Percentiles rank a stretch among this genome's conserved stretches.
Evolutionary conservation across 2,797 vertebrate species (phyloP).

Genomic region (Sebastes reedi): DNA sequence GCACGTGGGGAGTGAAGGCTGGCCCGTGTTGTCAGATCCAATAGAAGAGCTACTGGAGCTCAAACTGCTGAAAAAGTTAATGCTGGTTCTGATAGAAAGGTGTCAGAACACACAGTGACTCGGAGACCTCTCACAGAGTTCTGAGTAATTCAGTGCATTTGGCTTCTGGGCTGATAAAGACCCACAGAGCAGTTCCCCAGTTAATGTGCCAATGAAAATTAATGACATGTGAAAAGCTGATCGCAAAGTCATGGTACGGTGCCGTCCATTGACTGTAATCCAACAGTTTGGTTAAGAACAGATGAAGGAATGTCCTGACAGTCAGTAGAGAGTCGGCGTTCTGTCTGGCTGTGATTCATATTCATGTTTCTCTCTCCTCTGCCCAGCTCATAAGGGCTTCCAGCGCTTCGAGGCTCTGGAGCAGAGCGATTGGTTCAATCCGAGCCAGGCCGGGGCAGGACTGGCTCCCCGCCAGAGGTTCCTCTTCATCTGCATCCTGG

Average conservation of each 20-base stretch:
- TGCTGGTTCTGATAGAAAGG: too few species aligned
- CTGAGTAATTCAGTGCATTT: background rate
- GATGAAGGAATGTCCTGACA: background rate
- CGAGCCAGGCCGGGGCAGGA: conserved; percentile 69
- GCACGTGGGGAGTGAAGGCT: too few species aligned
- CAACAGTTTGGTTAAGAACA: conserved; percentile 9
- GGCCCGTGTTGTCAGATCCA: too few species aligned
- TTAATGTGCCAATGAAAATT: background rate
- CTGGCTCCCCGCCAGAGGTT: conserved; percentile 92
- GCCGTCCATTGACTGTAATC: background rate
- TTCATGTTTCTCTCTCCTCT: conserved; percentile 8
- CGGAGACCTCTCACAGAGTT: background rate
- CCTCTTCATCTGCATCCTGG: conserved; percentile 87
- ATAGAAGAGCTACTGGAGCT: too few species aligned
- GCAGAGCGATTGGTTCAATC: conserved; percentile 80
- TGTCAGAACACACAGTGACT: too few species aligned
- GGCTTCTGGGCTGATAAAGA: background rate
- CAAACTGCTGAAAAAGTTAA: too few species aligned
- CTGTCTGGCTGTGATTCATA: background rate
- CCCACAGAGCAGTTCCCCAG: background rate
- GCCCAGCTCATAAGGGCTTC: conserved; percentile 91
- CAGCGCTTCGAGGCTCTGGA: conserved; percentile 96
- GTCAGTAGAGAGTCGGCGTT: background rate
- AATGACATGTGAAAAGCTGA: background rate
- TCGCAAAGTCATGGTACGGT: background rate